phyloP scores from a whole-genome alignment of 1,140 invertebrate genomes.

The Bombus consobrinus region DNA sequence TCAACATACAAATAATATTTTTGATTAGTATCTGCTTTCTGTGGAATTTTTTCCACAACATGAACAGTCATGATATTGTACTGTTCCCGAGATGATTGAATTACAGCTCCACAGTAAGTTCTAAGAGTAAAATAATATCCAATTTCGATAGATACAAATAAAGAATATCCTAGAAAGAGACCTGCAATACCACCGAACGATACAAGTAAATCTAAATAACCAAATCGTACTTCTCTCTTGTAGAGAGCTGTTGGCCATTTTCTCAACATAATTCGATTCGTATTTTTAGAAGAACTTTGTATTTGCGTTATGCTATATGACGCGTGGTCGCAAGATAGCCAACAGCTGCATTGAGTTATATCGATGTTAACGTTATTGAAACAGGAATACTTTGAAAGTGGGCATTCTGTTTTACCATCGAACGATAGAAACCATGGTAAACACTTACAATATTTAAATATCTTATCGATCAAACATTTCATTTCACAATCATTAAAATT shows the following conservation, averaged over 20 bases:
- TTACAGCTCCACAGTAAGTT: constrained; percentile 83
- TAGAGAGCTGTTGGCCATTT: constrained; percentile 88
- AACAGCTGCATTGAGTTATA: neutral
- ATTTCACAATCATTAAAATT: constrained; percentile 7
- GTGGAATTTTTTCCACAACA: neutral
- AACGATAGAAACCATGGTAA: constrained; percentile 35
- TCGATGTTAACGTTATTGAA: neutral
- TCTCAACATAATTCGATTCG: neutral
- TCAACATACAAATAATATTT: constrained; percentile 21
- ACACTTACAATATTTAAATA: constrained; percentile 9
- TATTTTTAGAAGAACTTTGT: neutral
- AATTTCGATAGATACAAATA: constrained; percentile 88
- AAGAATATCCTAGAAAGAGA: constrained; percentile 89
- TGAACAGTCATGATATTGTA: constrained; percentile 41
- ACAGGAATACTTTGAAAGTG: constrained; percentile 9
- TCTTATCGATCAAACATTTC: neutral
- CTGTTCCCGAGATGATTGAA: constrained; percentile 32
- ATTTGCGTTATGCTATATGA: constrained; percentile 33
- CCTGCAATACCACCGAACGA: constrained; percentile 88
- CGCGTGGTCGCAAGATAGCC: constrained; percentile 4
- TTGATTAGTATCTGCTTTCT: neutral
- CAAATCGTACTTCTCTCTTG: constrained; percentile 89
- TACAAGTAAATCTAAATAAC: constrained; percentile 89
- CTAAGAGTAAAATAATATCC: constrained; percentile 89
- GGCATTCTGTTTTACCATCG: neutral